Conservation (phyloP, 2,888 invertebrate species). For the Caenorhabditis imperialis region DNA sequence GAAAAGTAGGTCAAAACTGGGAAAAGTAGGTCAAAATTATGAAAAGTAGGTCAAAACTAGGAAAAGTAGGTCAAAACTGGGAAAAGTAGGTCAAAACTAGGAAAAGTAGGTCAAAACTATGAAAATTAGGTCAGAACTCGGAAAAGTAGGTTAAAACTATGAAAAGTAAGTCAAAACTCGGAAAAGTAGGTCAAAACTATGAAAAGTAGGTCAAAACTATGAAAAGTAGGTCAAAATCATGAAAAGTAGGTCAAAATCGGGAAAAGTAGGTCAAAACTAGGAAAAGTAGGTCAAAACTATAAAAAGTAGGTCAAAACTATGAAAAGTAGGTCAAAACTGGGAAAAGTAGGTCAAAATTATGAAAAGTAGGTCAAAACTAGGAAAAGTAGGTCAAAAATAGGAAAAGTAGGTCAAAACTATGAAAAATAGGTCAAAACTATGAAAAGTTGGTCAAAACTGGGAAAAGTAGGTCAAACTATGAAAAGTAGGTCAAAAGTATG, state of each 20-base stretch:
- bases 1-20: constrained; percentile 12
- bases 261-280: too few species aligned
- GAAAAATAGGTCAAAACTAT: too few species aligned
- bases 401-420: constrained; percentile 13
- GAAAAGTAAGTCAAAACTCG: constrained; percentile 14
- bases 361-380: constrained; percentile 12
- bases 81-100: constrained; percentile 12
- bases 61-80: too few species aligned
- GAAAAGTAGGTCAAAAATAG: too few species aligned
- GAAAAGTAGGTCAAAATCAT: too few species aligned
- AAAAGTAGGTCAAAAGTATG: constrained; percentile 10
- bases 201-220: constrained; percentile 13
- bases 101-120: too few species aligned
- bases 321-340: constrained; percentile 12
- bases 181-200: too few species aligned
- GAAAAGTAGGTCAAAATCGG: constrained; percentile 10
- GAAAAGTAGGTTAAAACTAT: too few species aligned
- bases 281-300: constrained; percentile 13
- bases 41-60: constrained; percentile 12
- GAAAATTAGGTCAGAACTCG: constrained; percentile 13
- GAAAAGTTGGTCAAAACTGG: constrained; percentile 14
- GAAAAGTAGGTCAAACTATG: too few species aligned
- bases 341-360: too few species aligned
- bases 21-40: too few species aligned
- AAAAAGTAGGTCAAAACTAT: too few species aligned